Conservation (phyloP, 2,797 vertebrate genomes). For the Otolemur crassicaudatus region DNA sequence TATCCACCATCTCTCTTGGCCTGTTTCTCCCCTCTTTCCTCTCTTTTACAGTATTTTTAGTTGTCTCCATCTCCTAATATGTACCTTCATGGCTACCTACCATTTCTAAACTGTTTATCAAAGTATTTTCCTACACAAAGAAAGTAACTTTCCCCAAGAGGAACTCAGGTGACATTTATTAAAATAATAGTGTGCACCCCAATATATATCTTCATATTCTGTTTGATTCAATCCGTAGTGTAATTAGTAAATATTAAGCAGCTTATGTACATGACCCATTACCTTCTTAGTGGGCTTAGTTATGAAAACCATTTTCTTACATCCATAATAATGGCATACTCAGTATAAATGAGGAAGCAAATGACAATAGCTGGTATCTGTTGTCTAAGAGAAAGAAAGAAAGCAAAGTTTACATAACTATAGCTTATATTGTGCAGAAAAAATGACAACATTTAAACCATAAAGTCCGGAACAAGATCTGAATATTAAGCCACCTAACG, state of each 20-base stretch:
- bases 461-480: slow-evolving; percentile 34
- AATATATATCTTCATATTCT: not conserved
- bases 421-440: not conserved
- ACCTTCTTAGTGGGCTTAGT: not conserved
- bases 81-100: not conserved
- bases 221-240: not conserved
- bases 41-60: not conserved
- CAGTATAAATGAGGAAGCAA: slow-evolving; percentile 9
- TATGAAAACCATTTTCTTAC: slow-evolving; percentile 3
- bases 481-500: not conserved
- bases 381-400: slow-evolving; percentile 38
- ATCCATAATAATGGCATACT: not conserved
- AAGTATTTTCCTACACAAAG: slow-evolving; percentile 14
- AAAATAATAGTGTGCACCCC: not conserved
- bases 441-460: slow-evolving; percentile 2
- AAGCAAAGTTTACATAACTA: not conserved
- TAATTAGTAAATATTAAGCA: slow-evolving; percentile 9
- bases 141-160: not conserved
- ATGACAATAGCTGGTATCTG: not conserved
- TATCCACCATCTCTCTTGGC: not conserved
- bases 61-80: not conserved
- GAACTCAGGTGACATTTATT: not conserved
- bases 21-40: not conserved
- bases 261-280: not conserved
- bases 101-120: slow-evolving; percentile 19